Percentiles rank a stretch among this genome's conserved stretches.
Evolutionary conservation across 2,113 vertebrate genomes (phyloP).

Genomic region (Mormoops blainvillei): DNA sequence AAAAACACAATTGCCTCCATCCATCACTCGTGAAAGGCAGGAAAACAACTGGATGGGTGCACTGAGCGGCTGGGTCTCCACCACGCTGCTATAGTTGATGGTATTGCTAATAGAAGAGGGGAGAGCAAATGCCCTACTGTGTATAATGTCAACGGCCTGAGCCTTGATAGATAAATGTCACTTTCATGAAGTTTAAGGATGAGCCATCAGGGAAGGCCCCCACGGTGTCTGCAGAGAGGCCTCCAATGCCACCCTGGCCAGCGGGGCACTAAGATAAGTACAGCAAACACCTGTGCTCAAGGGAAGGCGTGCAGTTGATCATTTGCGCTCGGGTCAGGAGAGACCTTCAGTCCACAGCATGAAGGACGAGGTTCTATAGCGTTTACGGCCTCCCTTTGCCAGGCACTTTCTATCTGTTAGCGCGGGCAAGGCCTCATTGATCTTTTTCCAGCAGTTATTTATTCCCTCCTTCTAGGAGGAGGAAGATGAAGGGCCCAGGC

Average conservation of each 20-base stretch:
- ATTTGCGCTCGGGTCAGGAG: conserved; percentile 36
- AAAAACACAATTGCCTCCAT: conserved; percentile 49
- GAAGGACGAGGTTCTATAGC: conserved; percentile 46
- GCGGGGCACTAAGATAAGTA: conserved; percentile 25
- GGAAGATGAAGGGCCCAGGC: conserved; percentile 53
- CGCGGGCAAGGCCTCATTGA: conserved; percentile 56
- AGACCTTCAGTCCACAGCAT: conserved; percentile 58
- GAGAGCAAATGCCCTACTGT: conserved; percentile 50
- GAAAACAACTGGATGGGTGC: conserved; percentile 30
- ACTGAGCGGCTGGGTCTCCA: not conserved
- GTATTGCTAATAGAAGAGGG: conserved; percentile 38
- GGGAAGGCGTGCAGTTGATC: conserved; percentile 36
- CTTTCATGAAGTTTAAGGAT: conserved; percentile 59
- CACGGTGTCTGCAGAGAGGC: not conserved
- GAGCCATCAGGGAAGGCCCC: conserved; percentile 40
- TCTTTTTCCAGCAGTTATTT: conserved; percentile 64
- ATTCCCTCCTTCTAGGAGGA: conserved; percentile 54
- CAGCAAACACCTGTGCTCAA: conserved; percentile 35
- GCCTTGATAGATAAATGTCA: conserved; percentile 56
- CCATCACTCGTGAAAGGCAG: conserved; percentile 51
- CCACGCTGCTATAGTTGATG: conserved; percentile 20
- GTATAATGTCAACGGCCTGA: conserved; percentile 34
- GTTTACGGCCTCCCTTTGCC: conserved; percentile 53
- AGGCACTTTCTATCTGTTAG: conserved; percentile 55
- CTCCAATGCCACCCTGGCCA: not conserved